Percentiles rank a stretch among this genome's conserved stretches.
Evolutionary conservation across 2,888 invertebrate genomes (phyloP).

Genomic region (Cryptus armator): DNA sequence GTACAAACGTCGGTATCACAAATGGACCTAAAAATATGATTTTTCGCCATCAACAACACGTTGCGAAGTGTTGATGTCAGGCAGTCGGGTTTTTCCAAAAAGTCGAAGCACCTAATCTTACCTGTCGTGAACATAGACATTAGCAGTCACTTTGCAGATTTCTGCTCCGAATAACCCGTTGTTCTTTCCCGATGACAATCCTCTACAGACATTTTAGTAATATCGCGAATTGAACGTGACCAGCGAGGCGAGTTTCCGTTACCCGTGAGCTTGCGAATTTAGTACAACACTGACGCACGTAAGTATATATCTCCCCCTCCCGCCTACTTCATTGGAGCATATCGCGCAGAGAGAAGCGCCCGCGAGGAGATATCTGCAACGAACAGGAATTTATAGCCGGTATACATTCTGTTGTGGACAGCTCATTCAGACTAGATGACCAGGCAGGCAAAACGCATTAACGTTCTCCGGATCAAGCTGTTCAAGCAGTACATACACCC

Average conservation of each 20-base stretch:
- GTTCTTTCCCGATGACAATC: conserved; percentile 21
- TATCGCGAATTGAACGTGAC: conserved; percentile 20
- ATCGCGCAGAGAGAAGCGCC: conserved; percentile 37
- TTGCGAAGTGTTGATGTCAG: too few relatives aligned
- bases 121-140: neutral
- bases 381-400: conserved; percentile 45
- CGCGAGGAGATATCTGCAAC: conserved; percentile 47
- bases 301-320: neutral
- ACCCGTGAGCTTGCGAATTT: conserved; percentile 19
- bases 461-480: neutral
- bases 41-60: too few relatives aligned
- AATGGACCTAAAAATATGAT: too few relatives aligned
- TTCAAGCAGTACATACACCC: too few relatives aligned
- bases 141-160: neutral
- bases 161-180: neutral
- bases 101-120: neutral
- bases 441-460: conserved; percentile 12
- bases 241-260: conserved; percentile 38
- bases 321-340: conserved; percentile 24
- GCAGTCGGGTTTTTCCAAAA: too few relatives aligned
- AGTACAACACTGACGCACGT: neutral
- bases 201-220: conserved; percentile 8
- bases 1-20: too few relatives aligned
- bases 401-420: conserved; percentile 32
- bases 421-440: conserved; percentile 40